A percentile compares a stretch with the other conserved stretches of the same genome.
phyloP scores from a whole-genome alignment of 2,797 vertebrate genomes.

The Hemitrygon akajei region DNA sequence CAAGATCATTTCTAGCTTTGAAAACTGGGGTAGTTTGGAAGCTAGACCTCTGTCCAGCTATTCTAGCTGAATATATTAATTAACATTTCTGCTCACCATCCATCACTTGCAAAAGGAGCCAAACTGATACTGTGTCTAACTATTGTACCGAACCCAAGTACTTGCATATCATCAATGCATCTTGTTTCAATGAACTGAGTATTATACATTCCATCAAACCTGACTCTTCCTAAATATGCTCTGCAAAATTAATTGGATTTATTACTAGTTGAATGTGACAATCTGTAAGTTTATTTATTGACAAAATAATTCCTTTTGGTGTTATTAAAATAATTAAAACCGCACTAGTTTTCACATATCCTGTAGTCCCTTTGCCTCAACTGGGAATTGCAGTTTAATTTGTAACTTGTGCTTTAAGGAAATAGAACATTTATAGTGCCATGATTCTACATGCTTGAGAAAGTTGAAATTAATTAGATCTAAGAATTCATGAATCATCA shows the following conservation, averaged over 20 bases:
- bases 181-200: neutral
- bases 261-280: neutral
- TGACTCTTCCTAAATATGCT: neutral
- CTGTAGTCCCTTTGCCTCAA: neutral
- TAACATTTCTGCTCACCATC: no score
- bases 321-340: neutral
- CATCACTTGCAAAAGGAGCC: no score
- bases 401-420: neutral
- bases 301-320: neutral
- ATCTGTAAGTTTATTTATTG: neutral
- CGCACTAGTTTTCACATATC: neutral
- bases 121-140: neutral
- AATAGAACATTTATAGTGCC: constrained; percentile 21
- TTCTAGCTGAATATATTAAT: no score
- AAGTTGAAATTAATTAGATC: constrained; percentile 41
- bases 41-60: no score
- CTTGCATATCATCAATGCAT: neutral
- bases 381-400: neutral
- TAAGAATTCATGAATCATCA: constrained; percentile 45
- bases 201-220: neutral
- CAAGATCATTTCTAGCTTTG: no score
- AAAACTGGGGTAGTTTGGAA: no score
- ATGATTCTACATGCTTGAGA: constrained; percentile 38
- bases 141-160: neutral
- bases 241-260: neutral